Percentiles rank a stretch among this genome's conserved stretches.
phyloP scores from a whole-genome alignment of 2,113 vertebrate species.

The Pseudopipra pipra region DNA sequence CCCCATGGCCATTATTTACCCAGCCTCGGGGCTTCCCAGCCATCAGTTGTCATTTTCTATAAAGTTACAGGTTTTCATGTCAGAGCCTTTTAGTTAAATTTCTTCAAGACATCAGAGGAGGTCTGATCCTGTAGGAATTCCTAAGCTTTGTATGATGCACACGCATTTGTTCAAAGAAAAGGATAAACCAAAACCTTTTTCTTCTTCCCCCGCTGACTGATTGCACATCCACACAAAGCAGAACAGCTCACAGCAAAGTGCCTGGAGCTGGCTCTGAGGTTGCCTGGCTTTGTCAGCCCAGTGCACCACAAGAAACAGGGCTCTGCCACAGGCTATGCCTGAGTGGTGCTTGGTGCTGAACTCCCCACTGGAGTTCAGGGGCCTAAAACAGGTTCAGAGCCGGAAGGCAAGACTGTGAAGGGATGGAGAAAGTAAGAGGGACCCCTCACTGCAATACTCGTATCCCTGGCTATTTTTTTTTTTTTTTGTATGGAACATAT shows the following conservation, averaged over 20 bases:
- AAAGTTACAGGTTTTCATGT: not conserved
- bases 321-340: not conserved
- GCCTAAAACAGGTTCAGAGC: fast-evolving
- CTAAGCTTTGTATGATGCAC: not conserved
- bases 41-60: not conserved
- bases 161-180: not conserved
- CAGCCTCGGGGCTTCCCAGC: not conserved
- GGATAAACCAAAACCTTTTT: not conserved
- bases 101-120: not conserved
- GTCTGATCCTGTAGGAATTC: not conserved
- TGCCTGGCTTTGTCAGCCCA: not conserved
- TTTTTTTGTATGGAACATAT: not conserved
- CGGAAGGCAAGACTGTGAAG: fast-evolving
- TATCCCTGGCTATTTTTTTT: no score
- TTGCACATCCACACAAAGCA: not conserved
- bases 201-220: not conserved
- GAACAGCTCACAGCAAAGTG: not conserved
- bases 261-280: not conserved
- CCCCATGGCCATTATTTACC: not conserved
- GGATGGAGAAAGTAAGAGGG: not conserved
- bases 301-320: not conserved
- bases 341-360: not conserved
- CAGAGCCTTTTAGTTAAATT: not conserved
- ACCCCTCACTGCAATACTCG: not conserved
- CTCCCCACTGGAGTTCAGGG: not conserved